Conservation (phyloP, 2,113 vertebrate genomes). For the Junco hyemalis region DNA sequence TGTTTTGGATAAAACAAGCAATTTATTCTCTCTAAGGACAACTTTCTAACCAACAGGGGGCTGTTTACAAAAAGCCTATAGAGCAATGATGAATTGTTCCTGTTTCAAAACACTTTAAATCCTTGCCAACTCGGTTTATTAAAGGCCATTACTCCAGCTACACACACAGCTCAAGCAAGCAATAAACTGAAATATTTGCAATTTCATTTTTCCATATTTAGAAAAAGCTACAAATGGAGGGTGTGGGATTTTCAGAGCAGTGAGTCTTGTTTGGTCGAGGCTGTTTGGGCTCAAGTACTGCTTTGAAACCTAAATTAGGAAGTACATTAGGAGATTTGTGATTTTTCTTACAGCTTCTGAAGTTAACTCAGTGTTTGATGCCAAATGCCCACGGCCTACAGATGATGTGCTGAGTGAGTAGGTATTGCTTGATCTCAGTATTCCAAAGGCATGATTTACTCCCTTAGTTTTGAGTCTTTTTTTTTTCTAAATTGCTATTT, state of each 20-base stretch:
- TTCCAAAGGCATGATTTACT: neutral
- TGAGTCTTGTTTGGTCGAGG: neutral
- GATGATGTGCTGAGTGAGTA: slow-evolving; percentile 9
- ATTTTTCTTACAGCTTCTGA: slow-evolving; percentile 41
- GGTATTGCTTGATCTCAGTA: slow-evolving; percentile 22
- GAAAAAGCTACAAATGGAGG: slow-evolving; percentile 36
- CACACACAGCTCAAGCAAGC: slow-evolving; percentile 53
- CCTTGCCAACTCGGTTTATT: slow-evolving; percentile 67
- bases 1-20: slow-evolving; percentile 73
- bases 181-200: slow-evolving; percentile 65
- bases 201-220: slow-evolving; percentile 45
- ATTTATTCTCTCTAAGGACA: slow-evolving; percentile 70
- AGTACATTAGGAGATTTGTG: neutral
- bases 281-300: slow-evolving; percentile 24
- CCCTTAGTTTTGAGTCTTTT: neutral
- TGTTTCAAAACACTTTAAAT: slow-evolving; percentile 65
- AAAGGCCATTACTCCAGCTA: slow-evolving; percentile 63
- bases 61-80: slow-evolving; percentile 74
- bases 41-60: slow-evolving; percentile 68
- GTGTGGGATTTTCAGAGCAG: slow-evolving; percentile 39
- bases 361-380: slow-evolving; percentile 14
- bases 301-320: slow-evolving; percentile 61
- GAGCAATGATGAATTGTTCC: slow-evolving; percentile 58
- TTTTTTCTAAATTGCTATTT: neutral
- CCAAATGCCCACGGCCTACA: neutral